Evolutionary conservation across 2,113 vertebrate species (phyloP).

Genomic region (Zosterops borbonicus): DNA sequence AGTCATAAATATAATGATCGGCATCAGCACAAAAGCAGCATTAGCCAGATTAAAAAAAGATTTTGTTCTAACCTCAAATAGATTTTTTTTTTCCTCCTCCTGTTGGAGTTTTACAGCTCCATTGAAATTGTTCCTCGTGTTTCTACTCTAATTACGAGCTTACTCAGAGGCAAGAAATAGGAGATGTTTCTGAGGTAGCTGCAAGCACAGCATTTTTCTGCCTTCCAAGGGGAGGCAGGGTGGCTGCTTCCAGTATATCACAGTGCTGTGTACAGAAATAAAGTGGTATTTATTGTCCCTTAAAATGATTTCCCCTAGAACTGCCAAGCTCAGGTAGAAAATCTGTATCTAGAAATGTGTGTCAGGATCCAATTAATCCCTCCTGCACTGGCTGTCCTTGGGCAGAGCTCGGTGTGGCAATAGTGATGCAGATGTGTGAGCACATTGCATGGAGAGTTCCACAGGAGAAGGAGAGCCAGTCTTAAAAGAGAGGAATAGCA

Average conservation of each 20-base stretch:
- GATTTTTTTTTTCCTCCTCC: not conserved
- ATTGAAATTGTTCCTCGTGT: not conserved
- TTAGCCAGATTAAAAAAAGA: conserved; percentile 35
- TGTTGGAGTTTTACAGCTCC: not conserved
- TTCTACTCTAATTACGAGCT: conserved; percentile 17
- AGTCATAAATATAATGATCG: conserved; percentile 2
- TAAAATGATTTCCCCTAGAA: conserved; percentile 32
- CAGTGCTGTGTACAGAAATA: conserved; percentile 24
- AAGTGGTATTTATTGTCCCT: conserved; percentile 40
- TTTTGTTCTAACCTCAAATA: conserved; percentile 39
- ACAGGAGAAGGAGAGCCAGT: not conserved
- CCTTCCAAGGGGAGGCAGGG: not conserved
- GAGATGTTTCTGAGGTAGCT: not conserved
- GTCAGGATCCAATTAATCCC: conserved; percentile 25
- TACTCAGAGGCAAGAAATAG: conserved; percentile 21
- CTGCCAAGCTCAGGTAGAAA: conserved; percentile 37
- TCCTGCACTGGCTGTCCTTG: not conserved
- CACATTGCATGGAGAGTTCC: not conserved
- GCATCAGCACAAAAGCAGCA: conserved; percentile 15
- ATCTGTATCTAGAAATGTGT: not conserved
- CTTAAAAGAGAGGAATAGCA: not conserved
- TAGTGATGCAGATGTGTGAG: not conserved
- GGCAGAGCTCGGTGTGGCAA: not conserved
- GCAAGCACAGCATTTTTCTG: conserved; percentile 21
- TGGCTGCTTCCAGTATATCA: not conserved